These are phyloP conservation scores for Melitaea cinxia DNA, from an alignment of 1,140 invertebrate genomes.

Conservation along the genomic window DNA sequence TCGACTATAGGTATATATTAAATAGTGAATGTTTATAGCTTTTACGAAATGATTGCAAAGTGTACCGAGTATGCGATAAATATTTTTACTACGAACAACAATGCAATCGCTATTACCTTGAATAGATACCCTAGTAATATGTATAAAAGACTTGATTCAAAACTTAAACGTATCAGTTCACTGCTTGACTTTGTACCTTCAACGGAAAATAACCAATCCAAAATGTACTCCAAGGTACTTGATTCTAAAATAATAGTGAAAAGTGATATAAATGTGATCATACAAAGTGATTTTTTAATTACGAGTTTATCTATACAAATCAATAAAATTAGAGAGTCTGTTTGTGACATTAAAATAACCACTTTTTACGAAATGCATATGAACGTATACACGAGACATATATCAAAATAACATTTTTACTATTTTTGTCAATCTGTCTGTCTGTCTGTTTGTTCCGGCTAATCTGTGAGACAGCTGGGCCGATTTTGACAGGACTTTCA, in stretches of 20 bases:
- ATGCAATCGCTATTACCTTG: constrained; percentile 62
- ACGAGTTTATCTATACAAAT: no score
- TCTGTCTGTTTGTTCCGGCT: no score
- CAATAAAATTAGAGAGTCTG: no score
- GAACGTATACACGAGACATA: no score
- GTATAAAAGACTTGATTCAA: constrained; percentile 60
- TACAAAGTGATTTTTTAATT: background rate
- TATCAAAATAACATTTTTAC: no score
- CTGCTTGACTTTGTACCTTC: constrained; percentile 36
- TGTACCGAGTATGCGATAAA: constrained; percentile 40
- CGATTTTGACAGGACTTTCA: no score
- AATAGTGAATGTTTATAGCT: constrained; percentile 10
- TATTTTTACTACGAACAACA: constrained; percentile 49
- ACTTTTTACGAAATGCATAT: no score
- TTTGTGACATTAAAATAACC: no score
- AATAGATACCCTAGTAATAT: constrained; percentile 49
- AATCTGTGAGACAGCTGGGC: no score
- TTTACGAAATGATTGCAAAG: constrained; percentile 51
- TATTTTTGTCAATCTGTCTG: no score
- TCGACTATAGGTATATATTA: no score
- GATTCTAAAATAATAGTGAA: background rate
- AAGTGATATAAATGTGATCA: background rate
- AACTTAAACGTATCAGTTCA: constrained; percentile 55
- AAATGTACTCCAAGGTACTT: constrained; percentile 61
- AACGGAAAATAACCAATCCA: constrained; percentile 27